Conservation (phyloP, 2,113 vertebrate species). For the Calidris pugnax region DNA sequence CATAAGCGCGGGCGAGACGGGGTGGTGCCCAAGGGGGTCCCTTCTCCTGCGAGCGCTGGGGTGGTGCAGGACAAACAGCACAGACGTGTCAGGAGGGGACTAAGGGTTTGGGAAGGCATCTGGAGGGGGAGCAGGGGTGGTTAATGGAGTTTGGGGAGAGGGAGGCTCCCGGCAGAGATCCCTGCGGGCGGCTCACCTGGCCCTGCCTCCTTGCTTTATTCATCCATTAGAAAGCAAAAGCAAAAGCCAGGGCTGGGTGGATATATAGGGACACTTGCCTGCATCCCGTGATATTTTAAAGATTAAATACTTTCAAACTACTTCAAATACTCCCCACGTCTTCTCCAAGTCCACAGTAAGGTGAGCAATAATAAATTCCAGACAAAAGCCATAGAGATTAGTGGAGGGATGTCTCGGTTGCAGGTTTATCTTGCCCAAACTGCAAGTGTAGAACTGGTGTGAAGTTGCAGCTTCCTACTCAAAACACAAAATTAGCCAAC, state of each 20-base stretch:
- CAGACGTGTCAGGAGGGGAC: not conserved
- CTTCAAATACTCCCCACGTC: not conserved
- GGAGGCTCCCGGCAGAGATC: rapidly evolving
- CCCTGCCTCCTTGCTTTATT: not conserved
- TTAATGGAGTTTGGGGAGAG: not conserved
- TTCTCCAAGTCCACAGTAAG: not conserved
- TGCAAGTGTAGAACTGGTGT: not conserved
- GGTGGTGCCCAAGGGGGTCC: not conserved
- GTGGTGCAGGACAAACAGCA: not conserved
- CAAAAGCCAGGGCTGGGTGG: not conserved
- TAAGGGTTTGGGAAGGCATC: not conserved
- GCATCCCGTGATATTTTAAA: not conserved
- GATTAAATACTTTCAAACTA: not conserved
- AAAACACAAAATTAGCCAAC: constrained; percentile 36
- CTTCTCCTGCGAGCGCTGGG: not conserved
- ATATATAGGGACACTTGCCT: not conserved
- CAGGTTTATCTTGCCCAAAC: not conserved
- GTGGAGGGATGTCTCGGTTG: not conserved
- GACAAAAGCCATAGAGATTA: constrained; percentile 48
- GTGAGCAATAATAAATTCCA: constrained; percentile 36
- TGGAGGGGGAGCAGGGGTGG: not conserved
- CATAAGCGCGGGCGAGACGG: rapidly evolving
- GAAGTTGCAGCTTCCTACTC: constrained; percentile 59
- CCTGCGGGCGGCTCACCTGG: not conserved
- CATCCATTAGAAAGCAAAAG: not conserved